phyloP scores from a whole-genome alignment of 2,888 invertebrate genomes.

The Mimas tiliae region DNA sequence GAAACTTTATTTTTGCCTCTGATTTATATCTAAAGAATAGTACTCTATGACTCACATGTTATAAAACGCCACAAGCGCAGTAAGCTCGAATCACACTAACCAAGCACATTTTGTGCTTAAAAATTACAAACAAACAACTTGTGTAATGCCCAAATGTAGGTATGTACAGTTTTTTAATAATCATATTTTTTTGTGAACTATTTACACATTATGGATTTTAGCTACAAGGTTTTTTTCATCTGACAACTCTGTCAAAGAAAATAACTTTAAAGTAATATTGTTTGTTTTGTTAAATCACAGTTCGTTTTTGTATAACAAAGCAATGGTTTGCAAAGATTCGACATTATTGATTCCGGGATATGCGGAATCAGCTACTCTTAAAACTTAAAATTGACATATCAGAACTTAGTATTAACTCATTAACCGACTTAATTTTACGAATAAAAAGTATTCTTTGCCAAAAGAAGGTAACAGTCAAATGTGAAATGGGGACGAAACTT shows the following conservation, averaged over 20 bases:
- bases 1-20: too few relatives aligned
- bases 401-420: too few relatives aligned
- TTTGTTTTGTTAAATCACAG: not conserved
- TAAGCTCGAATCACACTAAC: constrained; percentile 24
- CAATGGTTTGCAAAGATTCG: not conserved
- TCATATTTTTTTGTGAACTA: not conserved
- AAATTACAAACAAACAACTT: constrained; percentile 12
- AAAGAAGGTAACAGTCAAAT: too few relatives aligned
- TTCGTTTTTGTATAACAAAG: not conserved
- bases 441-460: not conserved
- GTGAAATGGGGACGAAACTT: too few relatives aligned
- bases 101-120: constrained; percentile 13
- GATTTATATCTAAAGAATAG: not conserved
- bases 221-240: not conserved
- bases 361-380: not conserved
- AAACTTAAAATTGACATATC: not conserved
- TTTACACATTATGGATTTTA: constrained; percentile 16
- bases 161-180: constrained; percentile 10
- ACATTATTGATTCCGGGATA: not conserved
- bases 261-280: not conserved
- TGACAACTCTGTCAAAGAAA: not conserved
- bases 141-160: constrained; percentile 10
- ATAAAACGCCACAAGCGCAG: constrained; percentile 18
- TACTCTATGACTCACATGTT: constrained; percentile 14
- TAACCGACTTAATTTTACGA: too few relatives aligned